Evolutionary conservation across 1,140 invertebrate species (phyloP).

Genomic region (Eubasilissa regina): DNA sequence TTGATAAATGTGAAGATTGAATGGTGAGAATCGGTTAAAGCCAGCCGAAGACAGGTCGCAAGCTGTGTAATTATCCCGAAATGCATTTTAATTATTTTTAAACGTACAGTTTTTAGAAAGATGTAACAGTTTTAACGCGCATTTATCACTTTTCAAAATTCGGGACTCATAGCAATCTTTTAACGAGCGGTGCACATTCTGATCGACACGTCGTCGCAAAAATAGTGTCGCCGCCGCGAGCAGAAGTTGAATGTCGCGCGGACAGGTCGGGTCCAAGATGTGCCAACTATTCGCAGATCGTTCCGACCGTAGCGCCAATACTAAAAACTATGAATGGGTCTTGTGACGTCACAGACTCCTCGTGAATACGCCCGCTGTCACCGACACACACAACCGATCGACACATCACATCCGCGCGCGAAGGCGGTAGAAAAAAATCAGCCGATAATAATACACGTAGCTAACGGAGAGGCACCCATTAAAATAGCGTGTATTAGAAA

Average conservation of each 20-base stretch:
- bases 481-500: conserved; percentile 40
- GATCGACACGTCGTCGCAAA: no score
- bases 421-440: conserved; percentile 13
- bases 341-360: conserved; percentile 34
- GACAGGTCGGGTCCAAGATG: not conserved
- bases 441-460: conserved; percentile 32
- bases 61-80: no score
- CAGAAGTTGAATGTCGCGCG: not conserved
- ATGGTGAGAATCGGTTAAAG: no score
- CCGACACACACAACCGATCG: conserved; percentile 10
- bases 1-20: no score
- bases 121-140: no score
- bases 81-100: no score
- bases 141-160: no score
- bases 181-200: no score
- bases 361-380: conserved; percentile 7
- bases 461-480: conserved; percentile 25
- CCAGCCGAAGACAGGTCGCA: no score
- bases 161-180: no score
- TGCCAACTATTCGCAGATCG: conserved; percentile 26
- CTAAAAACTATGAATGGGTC: conserved; percentile 43
- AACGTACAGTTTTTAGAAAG: no score
- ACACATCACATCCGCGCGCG: not conserved
- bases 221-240: no score
- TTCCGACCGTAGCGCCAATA: conserved; percentile 13